Evolutionary conservation across 2,113 vertebrate genomes (phyloP).

Genomic region (Strigops habroptila): DNA sequence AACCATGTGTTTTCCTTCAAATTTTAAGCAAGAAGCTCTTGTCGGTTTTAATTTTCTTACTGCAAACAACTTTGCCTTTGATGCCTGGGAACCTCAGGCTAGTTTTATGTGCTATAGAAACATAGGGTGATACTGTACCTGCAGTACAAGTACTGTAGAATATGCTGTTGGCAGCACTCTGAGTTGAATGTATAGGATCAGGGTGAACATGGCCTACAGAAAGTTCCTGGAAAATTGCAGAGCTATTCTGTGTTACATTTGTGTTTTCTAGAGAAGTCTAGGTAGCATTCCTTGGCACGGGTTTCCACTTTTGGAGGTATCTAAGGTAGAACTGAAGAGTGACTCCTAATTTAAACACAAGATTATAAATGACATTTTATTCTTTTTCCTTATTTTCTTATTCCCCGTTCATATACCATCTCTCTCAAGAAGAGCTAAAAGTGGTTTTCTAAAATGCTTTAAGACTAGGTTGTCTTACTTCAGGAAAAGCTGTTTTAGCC

Average conservation of each 20-base stretch:
- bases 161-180: not conserved
- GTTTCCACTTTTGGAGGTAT: not conserved
- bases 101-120: not conserved
- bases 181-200: not conserved
- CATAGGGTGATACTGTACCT: not conserved
- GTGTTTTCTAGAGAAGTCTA: not conserved
- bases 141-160: not conserved
- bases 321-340: not conserved
- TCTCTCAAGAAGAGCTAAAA: not conserved
- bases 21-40: constrained; percentile 7
- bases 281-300: not conserved
- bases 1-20: not conserved
- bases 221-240: not conserved
- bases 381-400: not conserved
- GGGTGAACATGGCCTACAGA: not conserved
- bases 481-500: not conserved
- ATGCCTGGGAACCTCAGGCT: not conserved
- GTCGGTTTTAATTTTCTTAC: constrained; percentile 4
- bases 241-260: accelerated
- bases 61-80: not conserved
- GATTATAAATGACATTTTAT: not conserved
- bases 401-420: not conserved
- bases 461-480: constrained; percentile 6
- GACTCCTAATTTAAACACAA: not conserved
- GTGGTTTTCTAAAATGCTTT: constrained; percentile 14